Evolutionary conservation across 1,140 invertebrate genomes (phyloP), one percentile per base, ranked within the genome.

Genomic region (Mycetomoellerius zeteki): DNA sequence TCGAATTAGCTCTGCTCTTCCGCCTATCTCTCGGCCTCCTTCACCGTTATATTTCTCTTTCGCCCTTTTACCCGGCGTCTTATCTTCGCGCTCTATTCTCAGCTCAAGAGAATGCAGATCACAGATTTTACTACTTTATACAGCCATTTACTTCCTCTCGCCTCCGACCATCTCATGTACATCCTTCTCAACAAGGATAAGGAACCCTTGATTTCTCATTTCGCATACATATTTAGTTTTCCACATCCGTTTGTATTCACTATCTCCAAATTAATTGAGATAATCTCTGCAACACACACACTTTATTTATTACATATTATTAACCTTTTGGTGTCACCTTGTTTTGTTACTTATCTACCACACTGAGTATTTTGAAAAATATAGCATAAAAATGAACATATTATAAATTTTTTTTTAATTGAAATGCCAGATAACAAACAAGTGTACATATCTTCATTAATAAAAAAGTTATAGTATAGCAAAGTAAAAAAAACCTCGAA

Each of bases 1-100:
- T 65, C 87, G 88, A 92, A 91, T 92, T 90, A 92, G 86, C 90
- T 84, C 84, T 54, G 73, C 62, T 75, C 37, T 33, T 67, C 72
- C 76, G 14, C 76, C 71, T 78, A 64, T 72, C 43, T 75, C 58
- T 71, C 24, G 16, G 47, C n/a, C 27, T 33, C 12, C 50, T 56
- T 56, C 56, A 54, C 54, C 50, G 30, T 86, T 64, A 64, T 37
- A 72, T 50, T 10, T 65, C 47, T 75, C 14, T 67, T 50, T 84
- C 67, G 37, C 30, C 47, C 21, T 43, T 72, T 58, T 47, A 37
- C 12, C 56, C 56, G 54, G 60, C 24, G 37, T 87, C 62, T 58
- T 85, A 84, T 84, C 80, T 75, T 10, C 24, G 27, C 30, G 47
- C 75, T 78, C 47, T 78, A 43, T 65, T 85, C 75, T 77, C 82